Conservation (phyloP, 2,113 vertebrate genomes). For the Empidonax traillii region DNA sequence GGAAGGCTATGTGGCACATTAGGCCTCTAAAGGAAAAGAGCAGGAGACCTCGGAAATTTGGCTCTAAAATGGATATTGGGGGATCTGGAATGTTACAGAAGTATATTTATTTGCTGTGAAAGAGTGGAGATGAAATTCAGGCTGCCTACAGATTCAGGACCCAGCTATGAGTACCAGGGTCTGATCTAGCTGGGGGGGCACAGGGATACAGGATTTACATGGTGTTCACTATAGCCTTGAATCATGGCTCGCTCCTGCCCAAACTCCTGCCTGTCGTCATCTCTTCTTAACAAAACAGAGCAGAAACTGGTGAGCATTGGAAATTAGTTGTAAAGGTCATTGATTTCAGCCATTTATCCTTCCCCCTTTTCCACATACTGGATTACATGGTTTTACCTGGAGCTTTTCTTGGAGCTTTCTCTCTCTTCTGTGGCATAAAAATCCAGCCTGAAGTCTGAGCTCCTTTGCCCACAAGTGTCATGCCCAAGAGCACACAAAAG, state of each 20-base stretch:
- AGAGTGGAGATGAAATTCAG: background rate
- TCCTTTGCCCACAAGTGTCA: background rate
- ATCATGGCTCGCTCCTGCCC: background rate
- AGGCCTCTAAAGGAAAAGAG: background rate
- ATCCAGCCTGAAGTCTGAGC: background rate
- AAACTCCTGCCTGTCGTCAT: background rate
- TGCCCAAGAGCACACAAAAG: background rate
- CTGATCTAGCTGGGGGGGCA: background rate
- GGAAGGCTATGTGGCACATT: background rate
- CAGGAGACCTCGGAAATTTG: background rate
- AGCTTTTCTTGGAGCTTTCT: background rate
- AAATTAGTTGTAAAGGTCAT: slow-evolving; percentile 18
- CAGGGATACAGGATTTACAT: background rate
- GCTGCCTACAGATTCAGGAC: background rate
- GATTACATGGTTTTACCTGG: background rate
- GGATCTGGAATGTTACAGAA: background rate
- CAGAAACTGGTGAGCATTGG: background rate
- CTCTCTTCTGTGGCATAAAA: background rate
- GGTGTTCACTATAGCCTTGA: background rate
- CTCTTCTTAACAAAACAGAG: background rate
- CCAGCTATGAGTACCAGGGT: background rate
- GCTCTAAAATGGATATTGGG: background rate
- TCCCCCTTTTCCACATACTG: background rate
- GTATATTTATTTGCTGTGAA: background rate
- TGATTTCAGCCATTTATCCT: background rate